phyloP scores from a whole-genome alignment of 2,888 invertebrate genomes.

The Cheilosia grossa region DNA sequence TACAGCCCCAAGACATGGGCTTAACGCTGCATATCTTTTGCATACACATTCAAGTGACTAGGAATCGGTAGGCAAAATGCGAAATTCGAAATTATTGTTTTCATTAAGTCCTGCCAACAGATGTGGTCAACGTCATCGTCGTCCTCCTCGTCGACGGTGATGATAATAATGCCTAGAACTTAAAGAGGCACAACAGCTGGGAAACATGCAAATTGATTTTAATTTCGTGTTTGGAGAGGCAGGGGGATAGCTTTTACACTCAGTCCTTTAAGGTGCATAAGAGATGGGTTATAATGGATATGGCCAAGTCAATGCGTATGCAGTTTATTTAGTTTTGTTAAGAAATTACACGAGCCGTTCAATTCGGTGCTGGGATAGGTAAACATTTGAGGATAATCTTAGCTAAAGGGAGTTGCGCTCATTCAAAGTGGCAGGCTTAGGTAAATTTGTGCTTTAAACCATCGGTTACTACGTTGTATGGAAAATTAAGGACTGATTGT shows the following conservation, averaged over 20 bases:
- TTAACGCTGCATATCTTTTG: conserved; percentile 68
- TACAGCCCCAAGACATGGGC: conserved; percentile 14
- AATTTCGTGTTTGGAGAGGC: conserved; percentile 6
- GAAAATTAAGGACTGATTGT: neutral
- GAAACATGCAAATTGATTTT: conserved; percentile 57
- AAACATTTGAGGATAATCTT: conserved; percentile 54
- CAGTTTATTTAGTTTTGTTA: conserved; percentile 35
- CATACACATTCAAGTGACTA: conserved; percentile 52
- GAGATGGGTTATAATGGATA: neutral
- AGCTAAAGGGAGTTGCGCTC: conserved; percentile 20
- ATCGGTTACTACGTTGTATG: conserved; percentile 6
- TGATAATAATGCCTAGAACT: conserved; percentile 21
- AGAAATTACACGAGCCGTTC: conserved; percentile 53
- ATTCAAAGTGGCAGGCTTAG: conserved; percentile 21
- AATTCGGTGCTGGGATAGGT: conserved; percentile 45
- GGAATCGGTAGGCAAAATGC: conserved; percentile 43
- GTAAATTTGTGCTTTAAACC: conserved; percentile 37
- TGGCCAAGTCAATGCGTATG: neutral
- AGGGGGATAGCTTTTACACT: neutral
- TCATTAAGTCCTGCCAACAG: conserved; percentile 64
- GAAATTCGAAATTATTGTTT: conserved; percentile 68
- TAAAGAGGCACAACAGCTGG: conserved; percentile 23
- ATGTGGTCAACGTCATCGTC: conserved; percentile 40
- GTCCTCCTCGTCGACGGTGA: neutral
- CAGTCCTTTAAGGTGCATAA: neutral